A percentile compares a stretch with the other conserved stretches of the same genome.
Conservation (phyloP, 2,797 vertebrate genomes). For the Synanceia verrucosa region DNA sequence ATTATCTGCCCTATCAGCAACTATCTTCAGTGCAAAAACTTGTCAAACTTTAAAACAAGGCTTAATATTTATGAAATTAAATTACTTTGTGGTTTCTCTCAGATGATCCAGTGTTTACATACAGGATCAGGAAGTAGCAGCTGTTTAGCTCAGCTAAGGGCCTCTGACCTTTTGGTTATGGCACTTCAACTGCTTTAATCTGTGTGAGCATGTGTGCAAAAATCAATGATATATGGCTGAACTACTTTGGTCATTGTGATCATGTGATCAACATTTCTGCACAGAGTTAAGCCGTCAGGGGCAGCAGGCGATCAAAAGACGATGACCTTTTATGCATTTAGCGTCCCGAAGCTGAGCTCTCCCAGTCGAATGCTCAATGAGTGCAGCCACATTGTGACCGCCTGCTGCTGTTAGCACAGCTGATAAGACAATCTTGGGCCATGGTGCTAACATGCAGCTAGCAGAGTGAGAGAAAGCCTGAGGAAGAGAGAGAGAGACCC, state of each 20-base stretch:
- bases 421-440: slow-evolving; percentile 72
- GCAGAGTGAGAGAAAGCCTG: slow-evolving; percentile 46
- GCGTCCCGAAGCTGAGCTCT: slow-evolving; percentile 10
- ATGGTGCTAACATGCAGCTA: slow-evolving; percentile 57
- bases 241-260: not conserved
- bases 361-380: slow-evolving; percentile 32
- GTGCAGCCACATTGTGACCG: slow-evolving; percentile 45
- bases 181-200: not conserved
- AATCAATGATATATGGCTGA: slow-evolving; percentile 3
- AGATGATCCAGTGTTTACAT: slow-evolving; percentile 17
- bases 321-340: slow-evolving; percentile 13
- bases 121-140: slow-evolving; percentile 36
- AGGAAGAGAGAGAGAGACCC: slow-evolving; percentile 31
- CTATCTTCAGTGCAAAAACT: not conserved
- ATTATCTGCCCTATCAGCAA: not conserved
- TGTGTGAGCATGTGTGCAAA: not conserved
- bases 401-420: slow-evolving; percentile 65
- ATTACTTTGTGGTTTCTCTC: slow-evolving; percentile 1
- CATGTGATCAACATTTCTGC: slow-evolving; percentile 12
- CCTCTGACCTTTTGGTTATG: not conserved
- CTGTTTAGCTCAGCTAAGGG: not conserved
- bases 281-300: slow-evolving; percentile 10
- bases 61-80: not conserved
- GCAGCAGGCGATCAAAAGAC: slow-evolving; percentile 11
- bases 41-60: not conserved